Evolutionary conservation across 2,797 vertebrate species (phyloP).

Genomic region (Anguilla obscura): DNA sequence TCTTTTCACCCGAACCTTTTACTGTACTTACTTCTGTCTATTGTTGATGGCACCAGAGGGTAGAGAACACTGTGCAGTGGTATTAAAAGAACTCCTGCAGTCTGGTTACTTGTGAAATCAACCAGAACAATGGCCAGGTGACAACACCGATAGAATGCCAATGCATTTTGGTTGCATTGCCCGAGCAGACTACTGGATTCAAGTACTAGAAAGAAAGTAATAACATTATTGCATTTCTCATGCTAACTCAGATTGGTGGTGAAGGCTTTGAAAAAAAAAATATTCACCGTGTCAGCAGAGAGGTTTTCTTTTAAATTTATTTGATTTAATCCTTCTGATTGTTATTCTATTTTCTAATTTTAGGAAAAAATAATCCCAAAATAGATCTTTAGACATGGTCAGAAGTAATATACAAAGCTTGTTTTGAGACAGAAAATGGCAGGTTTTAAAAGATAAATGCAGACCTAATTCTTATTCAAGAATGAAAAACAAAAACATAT

Average conservation of each 20-base stretch:
- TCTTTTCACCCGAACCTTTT: background rate
- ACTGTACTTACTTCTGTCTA: background rate
- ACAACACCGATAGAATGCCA: background rate
- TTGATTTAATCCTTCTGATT: background rate
- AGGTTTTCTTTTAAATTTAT: background rate
- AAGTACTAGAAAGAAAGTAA: background rate
- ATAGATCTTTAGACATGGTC: background rate
- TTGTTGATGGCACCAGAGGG: background rate
- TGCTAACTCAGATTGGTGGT: background rate
- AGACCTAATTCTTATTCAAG: background rate
- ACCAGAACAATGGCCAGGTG: background rate
- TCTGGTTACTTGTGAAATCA: background rate
- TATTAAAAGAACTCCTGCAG: background rate
- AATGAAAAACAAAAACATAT: conserved; percentile 1
- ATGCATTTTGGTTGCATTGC: background rate
- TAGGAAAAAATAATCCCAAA: background rate
- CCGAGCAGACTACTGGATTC: background rate
- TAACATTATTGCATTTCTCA: background rate
- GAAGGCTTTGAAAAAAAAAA: background rate
- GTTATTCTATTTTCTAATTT: conserved; percentile 5
- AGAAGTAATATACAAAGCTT: background rate
- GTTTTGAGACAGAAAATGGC: background rate
- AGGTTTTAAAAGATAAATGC: background rate
- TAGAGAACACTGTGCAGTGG: background rate
- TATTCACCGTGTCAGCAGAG: background rate